Conservation (phyloP, 2,888 invertebrate species). For the Acrobasis consociella region DNA sequence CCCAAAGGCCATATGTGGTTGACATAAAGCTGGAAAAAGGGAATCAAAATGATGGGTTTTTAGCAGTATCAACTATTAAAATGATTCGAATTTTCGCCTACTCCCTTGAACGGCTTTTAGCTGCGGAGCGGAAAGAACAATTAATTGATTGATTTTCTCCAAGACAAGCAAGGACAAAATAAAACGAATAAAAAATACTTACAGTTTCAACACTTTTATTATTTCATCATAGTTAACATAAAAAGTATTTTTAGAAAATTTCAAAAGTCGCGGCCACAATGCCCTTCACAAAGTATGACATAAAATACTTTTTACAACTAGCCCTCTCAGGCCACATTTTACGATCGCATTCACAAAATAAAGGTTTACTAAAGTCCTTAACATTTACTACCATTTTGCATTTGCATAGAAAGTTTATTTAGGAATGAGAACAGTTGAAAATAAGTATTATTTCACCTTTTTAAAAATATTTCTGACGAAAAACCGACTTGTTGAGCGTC, state of each 20-base stretch:
- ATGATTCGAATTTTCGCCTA: too few relatives aligned
- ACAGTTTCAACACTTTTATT: not conserved
- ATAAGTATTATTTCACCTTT: not conserved
- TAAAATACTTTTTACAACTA: constrained; percentile 4
- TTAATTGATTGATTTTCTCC: too few relatives aligned
- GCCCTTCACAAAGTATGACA: not conserved
- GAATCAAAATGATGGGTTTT: too few relatives aligned
- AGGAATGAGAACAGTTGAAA: not conserved
- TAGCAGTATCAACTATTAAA: too few relatives aligned
- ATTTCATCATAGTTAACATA: not conserved
- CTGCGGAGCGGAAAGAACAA: too few relatives aligned
- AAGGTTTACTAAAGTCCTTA: constrained; percentile 8
- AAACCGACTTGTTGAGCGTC: too few relatives aligned
- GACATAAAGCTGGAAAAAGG: too few relatives aligned
- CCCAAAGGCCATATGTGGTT: too few relatives aligned
- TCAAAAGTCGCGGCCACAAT: not conserved
- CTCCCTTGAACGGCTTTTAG: too few relatives aligned
- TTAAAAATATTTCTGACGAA: too few relatives aligned
- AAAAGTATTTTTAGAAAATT: not conserved
- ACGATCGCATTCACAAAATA: constrained; percentile 13
- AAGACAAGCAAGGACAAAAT: too few relatives aligned
- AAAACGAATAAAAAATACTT: not conserved
- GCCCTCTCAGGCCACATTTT: constrained; percentile 9
- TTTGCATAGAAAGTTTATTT: not conserved
- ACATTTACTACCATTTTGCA: constrained; percentile 5